phyloP scores from a whole-genome alignment of 2,797 vertebrate genomes.

The Nannoperca obscura region DNA sequence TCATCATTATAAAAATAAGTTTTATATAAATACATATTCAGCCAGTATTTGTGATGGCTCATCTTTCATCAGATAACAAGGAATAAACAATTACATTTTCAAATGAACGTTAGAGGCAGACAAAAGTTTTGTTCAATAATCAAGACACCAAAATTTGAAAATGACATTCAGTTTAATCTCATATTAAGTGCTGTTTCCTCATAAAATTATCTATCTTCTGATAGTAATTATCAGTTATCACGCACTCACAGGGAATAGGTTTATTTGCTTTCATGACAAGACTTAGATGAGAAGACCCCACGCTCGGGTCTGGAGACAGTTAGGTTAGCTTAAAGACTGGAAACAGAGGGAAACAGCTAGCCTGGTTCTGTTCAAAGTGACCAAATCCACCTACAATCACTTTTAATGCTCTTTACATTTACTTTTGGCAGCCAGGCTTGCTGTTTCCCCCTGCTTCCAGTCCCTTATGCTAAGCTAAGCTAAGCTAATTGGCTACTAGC shows the following conservation, averaged over 20 bases:
- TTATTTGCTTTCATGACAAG: not conserved
- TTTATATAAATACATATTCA: not conserved
- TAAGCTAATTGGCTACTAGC: not conserved
- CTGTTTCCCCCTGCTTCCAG: not conserved
- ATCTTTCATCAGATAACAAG: not conserved
- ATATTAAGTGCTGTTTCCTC: not conserved
- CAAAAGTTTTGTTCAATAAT: not conserved
- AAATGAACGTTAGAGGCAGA: too few relatives aligned
- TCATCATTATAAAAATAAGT: too few relatives aligned
- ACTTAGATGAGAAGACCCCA: not conserved
- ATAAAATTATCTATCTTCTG: not conserved
- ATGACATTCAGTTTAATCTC: slow-evolving; percentile 30
- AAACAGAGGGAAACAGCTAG: not conserved
- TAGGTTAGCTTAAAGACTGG: slow-evolving; percentile 7
- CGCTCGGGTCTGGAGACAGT: not conserved
- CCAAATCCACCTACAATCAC: not conserved
- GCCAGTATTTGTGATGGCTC: not conserved
- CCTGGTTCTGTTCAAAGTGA: not conserved
- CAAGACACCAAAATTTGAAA: not conserved
- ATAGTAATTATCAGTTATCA: not conserved
- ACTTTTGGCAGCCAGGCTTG: not conserved
- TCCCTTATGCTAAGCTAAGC: slow-evolving; percentile 3
- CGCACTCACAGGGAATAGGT: too few relatives aligned
- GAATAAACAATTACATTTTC: not conserved
- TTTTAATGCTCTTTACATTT: not conserved